These are phyloP conservation scores for Diploscapter pachys DNA, from an alignment of 1,140 invertebrate species.

Conservation along the genomic window DNA sequence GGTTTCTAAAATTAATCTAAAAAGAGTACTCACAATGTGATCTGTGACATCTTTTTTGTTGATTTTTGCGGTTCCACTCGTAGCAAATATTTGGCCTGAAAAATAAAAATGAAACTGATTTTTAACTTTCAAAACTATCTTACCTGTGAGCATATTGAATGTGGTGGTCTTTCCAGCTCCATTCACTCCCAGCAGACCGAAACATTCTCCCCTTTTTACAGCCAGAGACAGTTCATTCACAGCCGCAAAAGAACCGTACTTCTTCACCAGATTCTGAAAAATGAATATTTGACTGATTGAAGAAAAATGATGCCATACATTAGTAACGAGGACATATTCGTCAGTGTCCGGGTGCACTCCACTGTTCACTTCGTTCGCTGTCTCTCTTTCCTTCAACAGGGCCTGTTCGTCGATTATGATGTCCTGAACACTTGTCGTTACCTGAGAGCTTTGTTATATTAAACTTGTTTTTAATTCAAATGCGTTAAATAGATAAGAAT, in stretches of 20 bases:
- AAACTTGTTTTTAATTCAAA: no score
- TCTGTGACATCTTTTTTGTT: slow-evolving; percentile 25
- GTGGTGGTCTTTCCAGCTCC: slow-evolving; percentile 65
- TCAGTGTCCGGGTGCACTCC: neutral
- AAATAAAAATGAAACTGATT: no score
- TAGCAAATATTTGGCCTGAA: slow-evolving; percentile 64
- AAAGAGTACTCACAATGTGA: slow-evolving; percentile 10
- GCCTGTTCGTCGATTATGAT: no score
- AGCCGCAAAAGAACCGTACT: slow-evolving; percentile 26
- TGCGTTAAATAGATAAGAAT: no score
- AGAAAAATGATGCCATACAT: neutral
- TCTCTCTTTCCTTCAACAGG: neutral
- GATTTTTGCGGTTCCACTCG: slow-evolving; percentile 66
- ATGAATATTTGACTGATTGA: neutral
- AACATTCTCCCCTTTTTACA: slow-evolving; percentile 31
- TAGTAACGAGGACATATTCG: neutral
- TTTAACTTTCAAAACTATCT: no score
- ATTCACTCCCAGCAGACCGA: slow-evolving; percentile 42
- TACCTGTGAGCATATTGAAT: slow-evolving; percentile 72
- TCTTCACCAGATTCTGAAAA: slow-evolving; percentile 29
- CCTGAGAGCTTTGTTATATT: neutral
- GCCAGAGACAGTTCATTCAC: slow-evolving; percentile 36
- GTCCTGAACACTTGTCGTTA: neutral
- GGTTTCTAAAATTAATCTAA: neutral
- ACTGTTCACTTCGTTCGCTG: neutral